These are phyloP conservation scores for Trissolcus brochymenae DNA, from an alignment of 2,888 invertebrate species.

Conservation along the genomic window DNA sequence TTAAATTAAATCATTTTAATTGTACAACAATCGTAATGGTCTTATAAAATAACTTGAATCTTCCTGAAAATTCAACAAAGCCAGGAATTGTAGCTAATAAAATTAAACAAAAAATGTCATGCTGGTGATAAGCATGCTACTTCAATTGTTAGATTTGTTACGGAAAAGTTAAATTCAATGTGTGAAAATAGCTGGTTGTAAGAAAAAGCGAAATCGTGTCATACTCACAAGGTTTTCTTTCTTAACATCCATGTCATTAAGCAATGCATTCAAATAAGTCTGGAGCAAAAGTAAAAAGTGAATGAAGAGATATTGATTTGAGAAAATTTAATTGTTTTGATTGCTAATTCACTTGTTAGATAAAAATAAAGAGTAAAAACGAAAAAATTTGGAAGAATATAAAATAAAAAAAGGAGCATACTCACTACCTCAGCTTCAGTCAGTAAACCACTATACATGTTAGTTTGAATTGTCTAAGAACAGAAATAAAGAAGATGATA, in stretches of 20 bases:
- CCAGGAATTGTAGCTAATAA: too few relatives aligned
- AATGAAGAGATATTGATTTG: conserved; percentile 13
- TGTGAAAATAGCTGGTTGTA: too few relatives aligned
- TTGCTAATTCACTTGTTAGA: neutral
- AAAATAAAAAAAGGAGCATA: conserved; percentile 17
- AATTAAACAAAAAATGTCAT: too few relatives aligned
- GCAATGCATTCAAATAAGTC: conserved; percentile 47
- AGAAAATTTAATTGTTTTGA: neutral
- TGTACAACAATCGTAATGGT: too few relatives aligned
- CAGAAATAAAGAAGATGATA: conserved; percentile 37
- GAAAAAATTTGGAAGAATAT: neutral
- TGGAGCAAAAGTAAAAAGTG: conserved; percentile 38
- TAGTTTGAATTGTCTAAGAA: conserved; percentile 51
- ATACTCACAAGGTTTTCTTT: conserved; percentile 42
- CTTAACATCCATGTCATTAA: conserved; percentile 45
- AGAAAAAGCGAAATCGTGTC: conserved; percentile 14
- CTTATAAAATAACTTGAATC: too few relatives aligned
- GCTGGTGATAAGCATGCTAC: too few relatives aligned
- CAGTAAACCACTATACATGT: conserved; percentile 39
- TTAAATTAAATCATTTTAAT: too few relatives aligned
- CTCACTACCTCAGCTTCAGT: conserved; percentile 49
- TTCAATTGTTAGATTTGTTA: neutral
- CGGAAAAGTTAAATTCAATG: neutral
- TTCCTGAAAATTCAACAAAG: too few relatives aligned
- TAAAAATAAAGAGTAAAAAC: neutral